phyloP scores from a whole-genome alignment of 2,797 vertebrate species.

The Smutsia temminckii region DNA sequence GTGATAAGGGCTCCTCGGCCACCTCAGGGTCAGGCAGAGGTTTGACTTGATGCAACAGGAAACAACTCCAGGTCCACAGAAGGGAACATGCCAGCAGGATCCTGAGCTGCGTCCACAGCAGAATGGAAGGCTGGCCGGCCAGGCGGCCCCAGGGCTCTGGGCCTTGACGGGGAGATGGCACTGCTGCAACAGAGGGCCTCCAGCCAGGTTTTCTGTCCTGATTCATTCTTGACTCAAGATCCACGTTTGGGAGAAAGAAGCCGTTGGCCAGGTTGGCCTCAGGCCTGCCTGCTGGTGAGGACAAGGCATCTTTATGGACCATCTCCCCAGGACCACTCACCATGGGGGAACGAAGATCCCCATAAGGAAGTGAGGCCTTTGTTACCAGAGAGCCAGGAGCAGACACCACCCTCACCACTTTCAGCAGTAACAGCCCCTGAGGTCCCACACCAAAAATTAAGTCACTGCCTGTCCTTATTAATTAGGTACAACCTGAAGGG shows the following conservation, averaged over 20 bases:
- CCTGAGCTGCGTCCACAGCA: background rate
- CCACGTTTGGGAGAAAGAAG: background rate
- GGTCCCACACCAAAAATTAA: background rate
- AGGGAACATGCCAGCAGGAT: no score
- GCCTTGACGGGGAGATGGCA: fast-evolving
- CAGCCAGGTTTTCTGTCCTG: fast-evolving
- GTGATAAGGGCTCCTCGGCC: background rate
- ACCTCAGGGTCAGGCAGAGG: no score
- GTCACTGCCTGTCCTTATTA: background rate
- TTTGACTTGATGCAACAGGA: fast-evolving
- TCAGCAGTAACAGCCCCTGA: fast-evolving
- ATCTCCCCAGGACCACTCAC: background rate
- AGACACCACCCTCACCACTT: fast-evolving
- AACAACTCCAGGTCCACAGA: no score
- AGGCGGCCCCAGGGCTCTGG: background rate
- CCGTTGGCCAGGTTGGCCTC: fast-evolving
- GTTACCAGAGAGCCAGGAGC: background rate
- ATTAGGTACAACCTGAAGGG: background rate
- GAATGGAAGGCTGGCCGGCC: background rate
- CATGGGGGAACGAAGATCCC: fast-evolving
- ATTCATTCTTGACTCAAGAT: background rate
- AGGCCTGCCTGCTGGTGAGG: background rate
- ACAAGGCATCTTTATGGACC: no score
- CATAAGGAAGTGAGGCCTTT: background rate
- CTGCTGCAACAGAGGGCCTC: fast-evolving